These are phyloP conservation scores for Campylomormyrus tamandua DNA, from an alignment of 2,113 vertebrate genomes.

Conservation along the genomic window DNA sequence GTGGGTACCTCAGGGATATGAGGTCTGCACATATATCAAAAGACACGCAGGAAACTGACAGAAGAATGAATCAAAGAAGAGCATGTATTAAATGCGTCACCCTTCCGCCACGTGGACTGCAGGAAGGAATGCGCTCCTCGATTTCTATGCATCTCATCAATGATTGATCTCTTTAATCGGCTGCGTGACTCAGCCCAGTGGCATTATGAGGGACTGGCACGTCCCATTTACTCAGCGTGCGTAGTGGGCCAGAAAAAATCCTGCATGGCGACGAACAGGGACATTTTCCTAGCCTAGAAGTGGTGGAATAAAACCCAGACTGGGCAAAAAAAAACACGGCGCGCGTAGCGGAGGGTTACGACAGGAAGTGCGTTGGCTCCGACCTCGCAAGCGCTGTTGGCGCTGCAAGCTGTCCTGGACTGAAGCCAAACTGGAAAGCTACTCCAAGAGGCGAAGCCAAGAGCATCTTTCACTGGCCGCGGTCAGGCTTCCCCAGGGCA, in stretches of 20 bases:
- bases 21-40: not conserved
- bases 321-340: not conserved
- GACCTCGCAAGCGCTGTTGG: slow-evolving; percentile 16
- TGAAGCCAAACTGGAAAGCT: slow-evolving; percentile 43
- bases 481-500: slow-evolving; percentile 22
- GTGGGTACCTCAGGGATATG: not conserved
- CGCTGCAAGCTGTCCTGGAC: slow-evolving; percentile 35
- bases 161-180: not conserved
- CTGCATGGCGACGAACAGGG: not conserved
- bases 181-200: not conserved
- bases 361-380: slow-evolving; percentile 16
- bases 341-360: slow-evolving; percentile 21
- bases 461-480: slow-evolving; percentile 17
- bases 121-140: not conserved
- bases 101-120: not conserved
- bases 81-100: not conserved
- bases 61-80: not conserved
- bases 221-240: not conserved
- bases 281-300: not conserved
- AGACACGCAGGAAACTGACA: not conserved
- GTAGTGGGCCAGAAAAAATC: not conserved
- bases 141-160: not conserved
- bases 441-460: slow-evolving; percentile 28
- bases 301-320: not conserved
- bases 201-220: not conserved